Base-by-base conservation (phyloP, 2,797 vertebrate species). In the Lacerta agilis region DNA sequence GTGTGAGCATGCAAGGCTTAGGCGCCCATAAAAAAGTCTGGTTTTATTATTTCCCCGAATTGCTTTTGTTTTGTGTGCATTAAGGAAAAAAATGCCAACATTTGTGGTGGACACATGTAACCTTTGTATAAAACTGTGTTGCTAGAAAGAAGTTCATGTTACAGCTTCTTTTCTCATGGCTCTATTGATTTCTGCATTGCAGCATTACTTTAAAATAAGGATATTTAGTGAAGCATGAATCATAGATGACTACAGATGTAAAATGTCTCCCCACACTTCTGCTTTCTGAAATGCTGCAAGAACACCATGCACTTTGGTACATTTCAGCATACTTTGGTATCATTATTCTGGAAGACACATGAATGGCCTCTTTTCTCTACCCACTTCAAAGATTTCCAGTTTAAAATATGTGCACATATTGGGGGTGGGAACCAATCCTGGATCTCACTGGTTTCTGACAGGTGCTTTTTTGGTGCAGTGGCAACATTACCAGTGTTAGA, bases 131-230 rank as follows among this genome's bases (percentile, higher is more conserved):
- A 29, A 78, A 58, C 66, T 17, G 75, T 66, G 61, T 79, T 43
- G 36, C 58, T 87, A 75, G 66, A 82, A 82, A 20, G 55, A 17
- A 77, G 36, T 11, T 29, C n/a, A 17, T 49, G 43, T 55, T 45
- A 49, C n/a, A 64, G 9, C 27, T 75, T 23, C 69, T 75, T 75
- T 87, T 76, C 41, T 45, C 29, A 61, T 43, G 25, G 69, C n/a
- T 83, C 18, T 78, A 1, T 78, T 78, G 49, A 38, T 18, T 43
- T 83, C 41, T 77, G 64, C 45, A 69, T 49, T 77, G 43, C 80
- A 64, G 79, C 25, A 67, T 67, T 67, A 75, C 79, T 72, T 73
- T 66, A 82, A 82, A 69, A 77, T 69, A 83, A 83, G 82, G 81
- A 41, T 43, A 76, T 67, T 66, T 87, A 49, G 15, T 87, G 23